Evolutionary conservation across 2,888 invertebrate species (phyloP).

Genomic region (Spodoptera picta): DNA sequence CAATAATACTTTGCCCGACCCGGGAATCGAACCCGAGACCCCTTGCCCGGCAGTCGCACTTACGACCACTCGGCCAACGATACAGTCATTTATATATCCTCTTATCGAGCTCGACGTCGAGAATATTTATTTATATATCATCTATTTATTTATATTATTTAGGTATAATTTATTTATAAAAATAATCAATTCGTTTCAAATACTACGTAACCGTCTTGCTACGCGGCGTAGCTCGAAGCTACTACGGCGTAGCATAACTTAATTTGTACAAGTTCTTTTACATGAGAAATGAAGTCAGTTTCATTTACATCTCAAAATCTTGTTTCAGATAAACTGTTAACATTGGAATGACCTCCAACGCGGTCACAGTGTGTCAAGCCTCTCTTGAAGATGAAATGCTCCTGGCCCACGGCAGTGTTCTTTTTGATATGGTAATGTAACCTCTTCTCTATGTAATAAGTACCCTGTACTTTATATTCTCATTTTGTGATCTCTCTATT

Average conservation of each 20-base stretch:
- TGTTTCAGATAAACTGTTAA: slow-evolving; percentile 73
- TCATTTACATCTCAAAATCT: slow-evolving; percentile 5
- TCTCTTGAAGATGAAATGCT: slow-evolving; percentile 77
- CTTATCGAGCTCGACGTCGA: no score
- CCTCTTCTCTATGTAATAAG: neutral
- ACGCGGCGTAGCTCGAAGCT: neutral
- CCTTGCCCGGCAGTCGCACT: no score
- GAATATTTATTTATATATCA: no score
- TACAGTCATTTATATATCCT: no score
- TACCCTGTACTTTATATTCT: slow-evolving; percentile 26
- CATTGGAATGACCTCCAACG: slow-evolving; percentile 81
- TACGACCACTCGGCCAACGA: no score
- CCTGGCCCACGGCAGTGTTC: slow-evolving; percentile 79
- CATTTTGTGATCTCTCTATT: slow-evolving; percentile 43
- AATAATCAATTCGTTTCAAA: neutral
- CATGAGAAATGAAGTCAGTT: no score
- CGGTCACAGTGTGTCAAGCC: slow-evolving; percentile 58
- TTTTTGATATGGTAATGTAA: slow-evolving; percentile 81
- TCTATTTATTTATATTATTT: no score
- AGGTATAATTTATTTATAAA: no score
- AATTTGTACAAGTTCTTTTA: no score
- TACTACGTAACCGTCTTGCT: neutral
- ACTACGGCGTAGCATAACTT: neutral
- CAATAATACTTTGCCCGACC: no score
- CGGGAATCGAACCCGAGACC: no score